phyloP scores from a whole-genome alignment of 2,888 invertebrate species.

The Tipula vernalis region DNA sequence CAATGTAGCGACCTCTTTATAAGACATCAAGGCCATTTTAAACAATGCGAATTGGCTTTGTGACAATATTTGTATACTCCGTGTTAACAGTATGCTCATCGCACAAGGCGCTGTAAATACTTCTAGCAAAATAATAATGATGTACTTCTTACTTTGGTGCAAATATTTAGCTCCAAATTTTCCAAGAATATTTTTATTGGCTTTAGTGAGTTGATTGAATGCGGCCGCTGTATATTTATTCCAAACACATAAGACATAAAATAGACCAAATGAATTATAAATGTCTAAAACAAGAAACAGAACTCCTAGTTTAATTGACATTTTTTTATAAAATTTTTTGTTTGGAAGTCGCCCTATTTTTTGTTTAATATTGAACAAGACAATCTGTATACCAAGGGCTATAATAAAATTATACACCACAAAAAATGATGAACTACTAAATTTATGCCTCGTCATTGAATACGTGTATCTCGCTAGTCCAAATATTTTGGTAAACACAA shows the following conservation, averaged over 20 bases:
- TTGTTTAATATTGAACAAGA: no score
- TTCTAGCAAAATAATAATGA: background rate
- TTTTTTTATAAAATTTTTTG: background rate
- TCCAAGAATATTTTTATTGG: background rate
- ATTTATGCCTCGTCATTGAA: no score
- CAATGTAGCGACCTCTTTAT: background rate
- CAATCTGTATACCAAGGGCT: no score
- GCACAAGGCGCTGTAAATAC: background rate
- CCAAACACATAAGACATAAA: background rate
- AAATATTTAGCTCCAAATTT: background rate
- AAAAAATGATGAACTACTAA: no score
- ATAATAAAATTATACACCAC: no score
- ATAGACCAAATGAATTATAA: background rate
- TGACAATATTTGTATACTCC: background rate
- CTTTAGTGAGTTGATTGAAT: background rate
- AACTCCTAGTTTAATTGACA: background rate
- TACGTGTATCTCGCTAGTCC: no score
- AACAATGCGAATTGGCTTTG: background rate
- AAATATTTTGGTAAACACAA: no score
- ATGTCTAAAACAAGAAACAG: background rate
- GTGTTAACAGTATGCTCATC: background rate
- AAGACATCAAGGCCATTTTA: background rate
- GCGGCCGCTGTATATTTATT: background rate
- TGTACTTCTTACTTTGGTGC: background rate
- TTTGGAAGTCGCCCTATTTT: no score